Conservation (phyloP, 1,140 invertebrate genomes). For the Drosophila setifemur region DNA sequence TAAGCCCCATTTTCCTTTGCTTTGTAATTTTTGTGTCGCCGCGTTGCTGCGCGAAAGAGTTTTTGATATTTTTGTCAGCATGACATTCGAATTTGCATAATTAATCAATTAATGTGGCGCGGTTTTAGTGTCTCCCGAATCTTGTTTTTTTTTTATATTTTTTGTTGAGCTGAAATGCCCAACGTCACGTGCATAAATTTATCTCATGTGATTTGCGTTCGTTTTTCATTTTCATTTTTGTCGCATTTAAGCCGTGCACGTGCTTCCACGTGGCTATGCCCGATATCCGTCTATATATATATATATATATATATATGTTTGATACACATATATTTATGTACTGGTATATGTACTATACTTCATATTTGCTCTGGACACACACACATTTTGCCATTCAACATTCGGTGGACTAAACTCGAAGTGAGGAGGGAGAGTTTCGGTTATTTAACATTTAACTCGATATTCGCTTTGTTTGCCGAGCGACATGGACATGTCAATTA, state of each 20-base stretch:
- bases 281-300: conserved; percentile 36
- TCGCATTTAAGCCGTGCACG: conserved; percentile 73
- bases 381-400: not conserved
- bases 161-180: not conserved
- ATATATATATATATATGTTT: conserved; percentile 28
- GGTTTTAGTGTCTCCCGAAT: conserved; percentile 32
- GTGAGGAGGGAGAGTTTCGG: not conserved
- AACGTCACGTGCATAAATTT: conserved; percentile 72
- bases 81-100: conserved; percentile 67
- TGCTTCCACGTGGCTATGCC: conserved; percentile 54
- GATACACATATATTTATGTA: not conserved
- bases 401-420: not conserved
- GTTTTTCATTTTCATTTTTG: too few species aligned
- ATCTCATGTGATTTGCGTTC: conserved; percentile 46
- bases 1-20: not conserved
- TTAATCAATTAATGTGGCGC: conserved; percentile 74
- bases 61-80: conserved; percentile 38
- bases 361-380: conserved; percentile 6
- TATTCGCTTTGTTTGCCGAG: conserved; percentile 65
- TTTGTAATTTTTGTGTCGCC: conserved; percentile 11
- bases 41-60: not conserved
- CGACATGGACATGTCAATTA: conserved; percentile 68
- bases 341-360: not conserved
- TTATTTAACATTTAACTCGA: conserved; percentile 55
- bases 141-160: not conserved